Evolutionary conservation across 2,113 vertebrate genomes (phyloP).

Genomic region (Prinia subflava): DNA sequence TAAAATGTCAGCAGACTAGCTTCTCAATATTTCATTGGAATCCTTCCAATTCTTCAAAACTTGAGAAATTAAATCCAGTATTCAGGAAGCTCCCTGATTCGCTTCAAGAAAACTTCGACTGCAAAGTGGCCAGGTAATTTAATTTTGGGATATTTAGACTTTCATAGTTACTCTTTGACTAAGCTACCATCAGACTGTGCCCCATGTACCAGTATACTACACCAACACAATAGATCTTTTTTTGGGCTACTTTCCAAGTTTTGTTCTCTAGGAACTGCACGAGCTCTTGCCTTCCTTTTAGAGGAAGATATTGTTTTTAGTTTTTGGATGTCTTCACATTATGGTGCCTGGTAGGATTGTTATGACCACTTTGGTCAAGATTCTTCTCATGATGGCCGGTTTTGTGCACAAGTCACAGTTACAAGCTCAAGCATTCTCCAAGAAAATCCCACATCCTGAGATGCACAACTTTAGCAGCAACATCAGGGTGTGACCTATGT

Average conservation of each 20-base stretch:
- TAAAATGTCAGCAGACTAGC: slow-evolving; percentile 4
- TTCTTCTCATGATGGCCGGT: neutral
- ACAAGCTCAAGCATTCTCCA: neutral
- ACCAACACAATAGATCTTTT: neutral
- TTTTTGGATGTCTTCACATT: neutral
- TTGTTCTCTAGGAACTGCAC: neutral
- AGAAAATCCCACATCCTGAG: neutral
- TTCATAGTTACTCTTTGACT: neutral
- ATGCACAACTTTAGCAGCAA: neutral
- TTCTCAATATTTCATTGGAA: slow-evolving; percentile 15
- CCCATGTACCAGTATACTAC: neutral
- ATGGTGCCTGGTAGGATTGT: neutral
- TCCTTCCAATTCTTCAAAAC: neutral
- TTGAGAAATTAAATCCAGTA: neutral
- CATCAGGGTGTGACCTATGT: neutral
- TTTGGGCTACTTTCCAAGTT: neutral
- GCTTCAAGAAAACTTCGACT: neutral
- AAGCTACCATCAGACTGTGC: neutral
- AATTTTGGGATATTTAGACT: neutral
- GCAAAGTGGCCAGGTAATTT: neutral
- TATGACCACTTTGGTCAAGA: neutral
- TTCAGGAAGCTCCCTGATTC: neutral
- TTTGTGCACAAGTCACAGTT: neutral
- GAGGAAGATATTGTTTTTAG: neutral
- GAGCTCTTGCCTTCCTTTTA: neutral